phyloP scores from a whole-genome alignment of 1,140 invertebrate species.

The Panagrolaimus sp. region DNA sequence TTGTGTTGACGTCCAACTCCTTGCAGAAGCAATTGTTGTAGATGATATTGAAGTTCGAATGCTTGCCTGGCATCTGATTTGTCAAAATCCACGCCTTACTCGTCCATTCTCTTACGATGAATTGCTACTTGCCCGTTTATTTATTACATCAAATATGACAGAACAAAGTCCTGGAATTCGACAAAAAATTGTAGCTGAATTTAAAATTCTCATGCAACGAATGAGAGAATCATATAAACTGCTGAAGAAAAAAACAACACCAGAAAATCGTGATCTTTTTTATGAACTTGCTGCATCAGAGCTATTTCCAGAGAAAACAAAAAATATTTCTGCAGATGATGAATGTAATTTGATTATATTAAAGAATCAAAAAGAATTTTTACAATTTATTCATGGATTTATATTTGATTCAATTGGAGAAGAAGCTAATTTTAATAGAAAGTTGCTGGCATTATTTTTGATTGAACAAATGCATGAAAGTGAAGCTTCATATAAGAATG shows the following conservation, averaged over 20 bases:
- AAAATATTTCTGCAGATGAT: not conserved
- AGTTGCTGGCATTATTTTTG: not conserved
- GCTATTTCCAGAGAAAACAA: not conserved
- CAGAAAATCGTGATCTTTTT: not conserved
- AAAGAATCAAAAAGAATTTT: not conserved
- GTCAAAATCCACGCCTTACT: not conserved
- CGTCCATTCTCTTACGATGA: not conserved
- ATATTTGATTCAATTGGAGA: not conserved
- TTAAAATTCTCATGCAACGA: not conserved
- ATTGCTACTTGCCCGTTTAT: not conserved
- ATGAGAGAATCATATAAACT: not conserved
- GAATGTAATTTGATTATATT: not conserved
- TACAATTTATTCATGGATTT: slow-evolving; percentile 3
- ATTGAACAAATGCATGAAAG: slow-evolving; percentile 5
- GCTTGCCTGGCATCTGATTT: not conserved
- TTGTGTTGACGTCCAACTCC: not conserved
- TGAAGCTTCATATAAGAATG: slow-evolving; percentile 7
- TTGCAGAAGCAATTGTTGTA: not conserved
- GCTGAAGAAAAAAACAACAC: not conserved
- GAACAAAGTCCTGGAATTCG: slow-evolving; percentile 3
- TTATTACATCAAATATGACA: slow-evolving; percentile 5
- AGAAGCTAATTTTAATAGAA: not conserved
- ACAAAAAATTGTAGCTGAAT: not conserved
- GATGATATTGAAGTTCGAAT: slow-evolving; percentile 3
- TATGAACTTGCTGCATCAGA: not conserved